Evolutionary conservation across 35 echinoderm and acorn worm genomes (phyloP), one percentile per base, ranked within the genome.

Genomic region (Heliocidaris tuberculata): DNA sequence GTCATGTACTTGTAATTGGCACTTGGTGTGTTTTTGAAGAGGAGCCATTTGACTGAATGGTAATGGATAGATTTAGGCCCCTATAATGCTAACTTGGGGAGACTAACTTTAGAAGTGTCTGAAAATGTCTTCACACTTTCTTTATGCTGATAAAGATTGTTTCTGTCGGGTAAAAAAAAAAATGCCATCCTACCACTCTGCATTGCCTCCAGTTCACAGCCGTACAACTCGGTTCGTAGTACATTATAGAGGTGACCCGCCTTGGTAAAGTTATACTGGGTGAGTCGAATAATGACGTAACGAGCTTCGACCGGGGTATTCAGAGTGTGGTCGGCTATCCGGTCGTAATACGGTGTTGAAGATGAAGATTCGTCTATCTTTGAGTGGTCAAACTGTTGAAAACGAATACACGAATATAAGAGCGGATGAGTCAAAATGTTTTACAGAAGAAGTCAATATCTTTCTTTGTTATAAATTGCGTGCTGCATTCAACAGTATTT

Each of bases 211-310:
- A 86, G n/a, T 19, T 0, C 29, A 49, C 95, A 96, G 17, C 95
- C 95, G 24, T 90, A 70, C 9, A 96, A 48, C 52, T 96, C 95
- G 9, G 94, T 86, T 61, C 95, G 29, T 6, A 96, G 87, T 47
- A 89, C 86, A 85, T 96, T 96, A 78, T 94, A 96, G 17, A 94
- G 88, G 24, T 94, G 42, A 17, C 48, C 21, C 17, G 6, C 92
- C 19, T 49, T 48, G 9, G 3, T 94, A 29, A 89, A 96, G 60
- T 96, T 35, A 65, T 96, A 96, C 16, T 94, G 86, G 31, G 86
- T 92, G 85, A 94, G 87, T 31, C 88, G 30, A 6, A 96, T 86
- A 49, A 96, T 78, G 52, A 96, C 95, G 86, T 96, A 96, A 60
- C 95, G 95, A 30, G 95, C 86, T 94, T 94, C 86, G 4, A 94